phyloP scores from a whole-genome alignment of 2,113 vertebrate species.

The Heterochromis multidens region DNA sequence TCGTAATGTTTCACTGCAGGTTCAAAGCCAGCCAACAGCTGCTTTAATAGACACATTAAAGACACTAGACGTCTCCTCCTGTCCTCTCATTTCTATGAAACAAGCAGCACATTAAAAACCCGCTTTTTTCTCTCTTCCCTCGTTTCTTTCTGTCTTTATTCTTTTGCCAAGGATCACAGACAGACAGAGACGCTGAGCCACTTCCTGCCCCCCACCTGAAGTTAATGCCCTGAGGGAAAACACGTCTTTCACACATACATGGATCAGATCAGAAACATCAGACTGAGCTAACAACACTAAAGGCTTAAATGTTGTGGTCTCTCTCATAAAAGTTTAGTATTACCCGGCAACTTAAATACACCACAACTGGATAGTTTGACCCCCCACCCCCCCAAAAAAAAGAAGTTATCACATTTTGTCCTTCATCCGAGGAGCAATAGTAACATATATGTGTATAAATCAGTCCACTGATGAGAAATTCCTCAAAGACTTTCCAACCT shows the following conservation, averaged over 20 bases:
- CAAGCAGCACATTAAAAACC: neutral
- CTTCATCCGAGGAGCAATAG: neutral
- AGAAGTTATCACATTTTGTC: neutral
- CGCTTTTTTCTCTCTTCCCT: neutral
- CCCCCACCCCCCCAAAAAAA: neutral
- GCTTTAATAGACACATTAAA: neutral
- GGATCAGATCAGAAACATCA: constrained; percentile 28
- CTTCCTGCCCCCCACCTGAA: constrained; percentile 35
- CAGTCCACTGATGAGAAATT: neutral
- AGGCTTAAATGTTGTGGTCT: neutral
- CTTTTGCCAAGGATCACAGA: constrained; percentile 40
- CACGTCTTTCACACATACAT: constrained; percentile 42
- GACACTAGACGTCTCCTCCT: neutral
- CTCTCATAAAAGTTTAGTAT: neutral
- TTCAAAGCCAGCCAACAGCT: neutral
- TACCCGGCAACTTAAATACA: neutral
- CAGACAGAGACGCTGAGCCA: constrained; percentile 33
- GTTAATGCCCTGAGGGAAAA: constrained; percentile 22
- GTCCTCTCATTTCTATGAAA: neutral
- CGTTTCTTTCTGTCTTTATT: neutral
- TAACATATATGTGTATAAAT: neutral
- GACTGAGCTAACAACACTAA: neutral
- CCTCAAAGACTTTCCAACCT: neutral
- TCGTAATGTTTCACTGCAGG: neutral
- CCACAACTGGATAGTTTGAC: neutral